Percentiles rank a stretch among this genome's conserved stretches.
These are phyloP conservation scores for Montipora sp. DNA, from an alignment of 64 coral and sea anemone species.

Conservation along the genomic window DNA sequence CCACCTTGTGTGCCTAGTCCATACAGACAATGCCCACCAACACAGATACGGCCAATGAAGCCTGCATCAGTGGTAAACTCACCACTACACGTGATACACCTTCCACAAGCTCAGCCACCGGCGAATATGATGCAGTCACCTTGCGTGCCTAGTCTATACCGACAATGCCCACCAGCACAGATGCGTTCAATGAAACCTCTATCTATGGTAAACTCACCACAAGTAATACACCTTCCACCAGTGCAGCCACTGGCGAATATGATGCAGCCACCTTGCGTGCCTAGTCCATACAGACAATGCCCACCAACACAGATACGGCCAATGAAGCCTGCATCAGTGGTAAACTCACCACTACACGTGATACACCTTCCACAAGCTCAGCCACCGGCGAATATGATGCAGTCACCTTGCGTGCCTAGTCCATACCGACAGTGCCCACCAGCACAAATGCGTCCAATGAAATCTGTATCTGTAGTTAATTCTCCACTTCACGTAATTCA, in stretches of 20 bases:
- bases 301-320: neutral
- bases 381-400: neutral
- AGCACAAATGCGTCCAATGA: neutral
- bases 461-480: neutral
- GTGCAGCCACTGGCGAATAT: neutral
- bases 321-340: neutral
- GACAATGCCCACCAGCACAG: neutral
- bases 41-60: neutral
- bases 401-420: conserved; percentile 36
- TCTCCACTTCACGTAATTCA: conserved; percentile 26
- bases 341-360: neutral
- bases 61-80: neutral
- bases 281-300: conserved; percentile 11
- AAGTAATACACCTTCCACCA: conserved; percentile 20
- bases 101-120: neutral
- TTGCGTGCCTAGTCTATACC: conserved; percentile 26
- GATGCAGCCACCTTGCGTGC: conserved; percentile 39
- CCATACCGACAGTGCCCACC: conserved; percentile 23
- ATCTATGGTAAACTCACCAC: neutral
- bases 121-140: neutral
- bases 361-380: conserved; percentile 9
- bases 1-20: conserved; percentile 35
- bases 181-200: neutral
- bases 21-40: conserved; percentile 32
- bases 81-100: neutral